Conservation (phyloP, 2,113 vertebrate species). For the Galemys pyrenaicus region DNA sequence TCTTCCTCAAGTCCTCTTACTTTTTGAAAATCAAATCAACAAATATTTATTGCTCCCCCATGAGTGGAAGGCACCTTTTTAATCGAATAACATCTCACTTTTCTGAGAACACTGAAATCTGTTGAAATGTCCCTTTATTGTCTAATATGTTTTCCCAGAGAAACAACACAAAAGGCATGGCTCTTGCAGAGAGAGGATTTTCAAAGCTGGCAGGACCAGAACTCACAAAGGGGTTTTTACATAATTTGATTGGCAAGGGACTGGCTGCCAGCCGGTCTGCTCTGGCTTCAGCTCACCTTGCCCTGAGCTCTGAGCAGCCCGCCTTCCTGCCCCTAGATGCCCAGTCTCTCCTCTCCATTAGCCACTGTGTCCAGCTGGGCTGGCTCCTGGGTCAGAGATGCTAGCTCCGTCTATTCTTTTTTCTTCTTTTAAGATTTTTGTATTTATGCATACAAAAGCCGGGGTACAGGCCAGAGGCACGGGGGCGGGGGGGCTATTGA, state of each 20-base stretch:
- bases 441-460: too few species aligned
- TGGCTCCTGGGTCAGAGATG: background rate
- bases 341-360: background rate
- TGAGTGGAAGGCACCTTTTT: background rate
- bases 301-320: background rate
- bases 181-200: background rate
- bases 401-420: too few species aligned
- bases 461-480: too few species aligned
- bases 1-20: constrained; percentile 35
- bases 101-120: constrained; percentile 41
- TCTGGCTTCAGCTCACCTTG: background rate
- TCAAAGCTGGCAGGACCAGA: background rate
- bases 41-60: background rate
- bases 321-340: background rate
- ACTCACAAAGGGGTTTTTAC: background rate
- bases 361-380: background rate
- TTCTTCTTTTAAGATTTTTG: too few species aligned
- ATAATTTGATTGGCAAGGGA: background rate
- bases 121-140: constrained; percentile 5
- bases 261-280: background rate
- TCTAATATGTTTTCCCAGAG: background rate
- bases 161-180: background rate
- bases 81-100: constrained; percentile 37
- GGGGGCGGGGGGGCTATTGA: too few species aligned
- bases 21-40: constrained; percentile 37